Conservation (phyloP, 1,140 invertebrate species). For the Drosophila funebris region DNA sequence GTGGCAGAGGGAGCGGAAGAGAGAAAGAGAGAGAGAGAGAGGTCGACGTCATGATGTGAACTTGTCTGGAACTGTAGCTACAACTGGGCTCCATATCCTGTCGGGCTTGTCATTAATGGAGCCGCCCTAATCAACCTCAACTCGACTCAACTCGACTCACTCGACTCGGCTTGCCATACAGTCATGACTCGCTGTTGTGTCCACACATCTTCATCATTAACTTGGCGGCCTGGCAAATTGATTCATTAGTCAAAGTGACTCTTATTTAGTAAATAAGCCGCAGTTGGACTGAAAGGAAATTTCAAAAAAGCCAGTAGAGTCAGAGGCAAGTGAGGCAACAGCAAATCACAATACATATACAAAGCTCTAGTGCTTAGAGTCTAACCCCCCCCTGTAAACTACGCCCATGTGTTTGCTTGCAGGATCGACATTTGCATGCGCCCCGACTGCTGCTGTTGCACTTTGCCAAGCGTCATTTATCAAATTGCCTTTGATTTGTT, state of each 20-base stretch:
- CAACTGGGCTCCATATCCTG: slow-evolving; percentile 67
- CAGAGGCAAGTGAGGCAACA: neutral
- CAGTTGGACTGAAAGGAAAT: slow-evolving; percentile 1
- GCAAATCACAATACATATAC: too few relatives aligned
- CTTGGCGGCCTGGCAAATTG: slow-evolving; percentile 69
- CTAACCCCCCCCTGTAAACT: neutral
- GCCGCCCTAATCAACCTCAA: slow-evolving; percentile 67
- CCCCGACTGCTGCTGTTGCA: slow-evolving; percentile 32
- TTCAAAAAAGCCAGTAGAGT: too few relatives aligned
- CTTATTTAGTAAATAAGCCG: slow-evolving; percentile 67
- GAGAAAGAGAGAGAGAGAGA: slow-evolving; percentile 64
- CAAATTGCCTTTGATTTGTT: slow-evolving; percentile 79
- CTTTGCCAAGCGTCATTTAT: slow-evolving; percentile 64
- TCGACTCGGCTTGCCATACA: slow-evolving; percentile 1
- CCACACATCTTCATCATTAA: slow-evolving; percentile 63
- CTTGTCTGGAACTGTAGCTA: slow-evolving; percentile 57
- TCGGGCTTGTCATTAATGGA: slow-evolving; percentile 75
- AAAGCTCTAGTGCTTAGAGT: too few relatives aligned
- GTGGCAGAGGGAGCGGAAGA: slow-evolving; percentile 7
- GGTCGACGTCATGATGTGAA: slow-evolving; percentile 65
- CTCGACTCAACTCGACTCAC: slow-evolving; percentile 16
- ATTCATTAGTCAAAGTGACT: slow-evolving; percentile 82
- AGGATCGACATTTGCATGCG: slow-evolving; percentile 36
- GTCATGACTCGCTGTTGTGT: slow-evolving; percentile 26
- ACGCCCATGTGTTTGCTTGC: neutral